Percentiles rank a stretch among this genome's conserved stretches.
phyloP scores from a whole-genome alignment of 2,113 vertebrate species.

The Tautogolabrus adspersus region DNA sequence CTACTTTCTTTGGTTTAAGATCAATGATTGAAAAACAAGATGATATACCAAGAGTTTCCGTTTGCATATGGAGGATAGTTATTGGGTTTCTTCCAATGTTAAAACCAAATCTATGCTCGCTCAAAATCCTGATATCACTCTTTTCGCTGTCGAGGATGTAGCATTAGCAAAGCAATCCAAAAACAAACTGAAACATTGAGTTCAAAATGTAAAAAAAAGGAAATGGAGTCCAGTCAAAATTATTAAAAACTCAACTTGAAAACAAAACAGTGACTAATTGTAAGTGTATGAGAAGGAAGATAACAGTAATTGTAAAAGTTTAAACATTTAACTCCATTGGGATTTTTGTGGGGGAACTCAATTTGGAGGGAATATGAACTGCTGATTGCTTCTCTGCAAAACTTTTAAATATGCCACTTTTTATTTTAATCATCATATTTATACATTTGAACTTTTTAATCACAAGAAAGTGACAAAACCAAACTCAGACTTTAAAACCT shows the following conservation, averaged over 20 bases:
- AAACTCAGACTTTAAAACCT: background rate
- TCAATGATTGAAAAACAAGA: no score
- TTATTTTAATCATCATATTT: background rate
- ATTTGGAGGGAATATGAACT: background rate
- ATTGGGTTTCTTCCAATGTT: background rate
- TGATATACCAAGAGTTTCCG: no score
- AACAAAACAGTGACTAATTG: constrained; percentile 6
- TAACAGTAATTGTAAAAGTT: constrained; percentile 35
- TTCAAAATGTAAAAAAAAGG: background rate
- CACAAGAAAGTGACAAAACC: background rate
- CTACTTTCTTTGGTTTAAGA: no score
- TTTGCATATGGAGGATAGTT: background rate
- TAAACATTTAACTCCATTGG: background rate
- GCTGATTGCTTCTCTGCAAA: constrained; percentile 3
- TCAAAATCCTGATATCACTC: background rate
- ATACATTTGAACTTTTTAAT: background rate
- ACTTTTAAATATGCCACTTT: background rate
- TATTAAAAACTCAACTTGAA: background rate
- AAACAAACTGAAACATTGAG: background rate
- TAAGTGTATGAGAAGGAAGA: constrained; percentile 3
- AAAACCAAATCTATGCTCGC: background rate
- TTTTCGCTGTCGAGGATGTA: background rate
- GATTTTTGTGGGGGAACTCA: background rate
- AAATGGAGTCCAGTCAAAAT: background rate
- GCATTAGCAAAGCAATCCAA: background rate